phyloP scores from a whole-genome alignment of 35 echinoderm and acorn worm species.

The Anneissia japonica region DNA sequence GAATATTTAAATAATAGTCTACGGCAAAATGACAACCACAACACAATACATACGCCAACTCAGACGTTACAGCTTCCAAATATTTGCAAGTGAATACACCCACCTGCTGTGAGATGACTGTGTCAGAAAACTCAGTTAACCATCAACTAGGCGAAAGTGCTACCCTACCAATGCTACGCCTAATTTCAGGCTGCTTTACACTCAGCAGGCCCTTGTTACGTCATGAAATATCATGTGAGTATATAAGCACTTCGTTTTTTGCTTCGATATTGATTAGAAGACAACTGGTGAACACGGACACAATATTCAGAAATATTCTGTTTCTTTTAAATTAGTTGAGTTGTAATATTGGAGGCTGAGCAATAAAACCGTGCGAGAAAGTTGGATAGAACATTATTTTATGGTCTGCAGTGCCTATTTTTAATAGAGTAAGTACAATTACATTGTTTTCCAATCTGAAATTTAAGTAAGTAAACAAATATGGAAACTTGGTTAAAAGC shows the following conservation, averaged over 20 bases:
- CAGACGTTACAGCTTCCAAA: not conserved
- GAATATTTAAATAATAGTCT: not conserved
- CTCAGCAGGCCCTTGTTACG: not conserved
- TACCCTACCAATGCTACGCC: not conserved
- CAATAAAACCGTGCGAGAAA: not conserved
- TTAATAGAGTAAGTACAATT: not conserved
- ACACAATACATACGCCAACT: not conserved
- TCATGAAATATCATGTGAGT: not conserved
- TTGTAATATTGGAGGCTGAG: not conserved
- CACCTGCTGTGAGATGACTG: not conserved
- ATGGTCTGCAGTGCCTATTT: not conserved
- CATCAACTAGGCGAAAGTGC: not conserved
- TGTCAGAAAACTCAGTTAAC: not conserved
- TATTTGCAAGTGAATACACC: not conserved
- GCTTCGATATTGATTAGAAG: not conserved
- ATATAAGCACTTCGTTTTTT: not conserved
- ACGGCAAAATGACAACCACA: not conserved
- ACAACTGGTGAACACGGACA: not conserved
- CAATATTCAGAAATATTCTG: too few species aligned
- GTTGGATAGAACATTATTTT: not conserved
- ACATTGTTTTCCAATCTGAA: not conserved
- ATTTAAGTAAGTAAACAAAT: too few species aligned
- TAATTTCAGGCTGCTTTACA: not conserved
- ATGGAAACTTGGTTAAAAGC: too few species aligned
- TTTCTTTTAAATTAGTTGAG: too few species aligned